Evolutionary conservation across 92 coral and sea anemone species (phyloP), one percentile per base, ranked within the genome.

Genomic region (Heliopora coerulea): DNA sequence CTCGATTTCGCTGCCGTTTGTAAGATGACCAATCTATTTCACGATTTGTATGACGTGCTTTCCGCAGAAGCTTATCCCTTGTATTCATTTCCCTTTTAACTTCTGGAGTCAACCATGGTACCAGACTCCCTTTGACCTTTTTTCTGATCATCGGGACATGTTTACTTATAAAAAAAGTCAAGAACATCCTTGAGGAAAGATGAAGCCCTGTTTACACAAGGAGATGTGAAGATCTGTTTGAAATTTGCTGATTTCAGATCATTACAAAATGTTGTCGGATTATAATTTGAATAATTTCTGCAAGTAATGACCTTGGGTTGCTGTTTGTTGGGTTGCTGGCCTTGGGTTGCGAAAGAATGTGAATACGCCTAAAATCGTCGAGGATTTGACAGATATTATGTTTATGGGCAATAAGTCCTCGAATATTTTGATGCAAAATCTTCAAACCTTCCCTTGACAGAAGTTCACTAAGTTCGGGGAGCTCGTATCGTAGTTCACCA

Each of bases 361-460:
- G n/a, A n/a, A n/a, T n/a, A n/a, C n/a, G n/a, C n/a, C n/a, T n/a
- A n/a, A n/a, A n/a, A n/a, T n/a, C n/a, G n/a, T n/a, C n/a, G n/a
- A n/a, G n/a, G n/a, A n/a, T n/a, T n/a, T n/a, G n/a, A n/a, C n/a
- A n/a, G n/a, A n/a, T n/a, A n/a, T n/a, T n/a, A n/a, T n/a, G n/a
- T n/a, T n/a, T n/a, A n/a, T n/a, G n/a, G n/a, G n/a, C n/a, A n/a
- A n/a, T n/a, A n/a, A n/a, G n/a, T n/a, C n/a, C n/a, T n/a, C n/a
- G n/a, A n/a, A n/a, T n/a, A n/a, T n/a, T n/a, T n/a, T n/a, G n/a
- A n/a, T n/a, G n/a, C 57, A 83, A 41, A 62, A 83, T 49, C 58
- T 83, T 78, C 44, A 77, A 72, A 61, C 83, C 87, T 68, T 67
- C 68, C 46, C 49, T 68, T 34, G 73, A 57, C 46, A 69, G 24